phyloP scores from a whole-genome alignment of 2,113 vertebrate species.

The Ahaetulla prasina region DNA sequence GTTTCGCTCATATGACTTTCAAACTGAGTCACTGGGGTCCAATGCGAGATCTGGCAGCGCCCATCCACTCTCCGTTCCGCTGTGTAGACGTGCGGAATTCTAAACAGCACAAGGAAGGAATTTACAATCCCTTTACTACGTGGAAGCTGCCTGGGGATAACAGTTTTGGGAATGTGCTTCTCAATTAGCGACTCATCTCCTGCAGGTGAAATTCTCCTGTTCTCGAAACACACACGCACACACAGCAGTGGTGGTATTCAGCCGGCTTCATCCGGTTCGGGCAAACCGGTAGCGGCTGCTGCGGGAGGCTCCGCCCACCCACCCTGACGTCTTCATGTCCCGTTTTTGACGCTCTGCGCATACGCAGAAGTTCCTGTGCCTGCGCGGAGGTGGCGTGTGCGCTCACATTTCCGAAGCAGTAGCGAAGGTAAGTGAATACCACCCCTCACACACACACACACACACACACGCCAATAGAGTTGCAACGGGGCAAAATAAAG shows the following conservation, averaged over 20 bases:
- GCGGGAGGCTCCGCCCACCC: too few species aligned
- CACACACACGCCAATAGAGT: neutral
- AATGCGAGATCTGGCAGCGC: fast-evolving
- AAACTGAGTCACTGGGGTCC: neutral
- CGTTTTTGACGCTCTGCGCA: too few species aligned
- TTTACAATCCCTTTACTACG: neutral
- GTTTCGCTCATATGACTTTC: conserved; percentile 14
- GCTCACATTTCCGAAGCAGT: too few species aligned
- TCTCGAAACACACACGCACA: too few species aligned
- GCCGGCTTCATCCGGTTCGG: too few species aligned
- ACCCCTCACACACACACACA: neutral
- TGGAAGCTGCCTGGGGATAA: neutral
- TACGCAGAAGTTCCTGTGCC: too few species aligned
- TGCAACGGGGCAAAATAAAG: neutral
- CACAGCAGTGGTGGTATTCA: too few species aligned
- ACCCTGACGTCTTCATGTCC: too few species aligned
- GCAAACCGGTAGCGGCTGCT: too few species aligned
- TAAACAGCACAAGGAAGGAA: neutral
- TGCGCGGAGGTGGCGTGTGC: too few species aligned
- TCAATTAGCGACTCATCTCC: neutral
- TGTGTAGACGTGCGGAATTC: neutral
- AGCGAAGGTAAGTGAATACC: too few species aligned
- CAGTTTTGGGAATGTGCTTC: neutral
- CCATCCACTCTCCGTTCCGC: neutral
- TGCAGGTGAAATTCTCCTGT: neutral